Evolutionary conservation across 2,797 vertebrate genomes (phyloP), one percentile per base, ranked within the genome.

Genomic region (Prunella strophiata): DNA sequence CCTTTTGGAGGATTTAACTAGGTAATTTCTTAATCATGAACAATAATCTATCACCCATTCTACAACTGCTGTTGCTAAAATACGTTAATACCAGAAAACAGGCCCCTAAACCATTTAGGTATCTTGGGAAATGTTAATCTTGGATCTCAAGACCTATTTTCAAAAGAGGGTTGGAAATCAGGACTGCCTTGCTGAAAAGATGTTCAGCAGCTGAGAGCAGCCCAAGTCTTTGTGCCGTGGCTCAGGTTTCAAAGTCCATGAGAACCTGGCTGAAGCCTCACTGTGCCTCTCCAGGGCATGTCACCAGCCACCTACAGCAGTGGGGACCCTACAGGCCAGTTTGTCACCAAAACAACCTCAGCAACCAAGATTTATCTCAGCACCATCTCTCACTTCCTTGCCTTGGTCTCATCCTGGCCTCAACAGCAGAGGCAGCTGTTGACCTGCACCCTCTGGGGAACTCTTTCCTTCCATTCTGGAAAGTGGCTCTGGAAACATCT

Each of bases 181-280:
- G 66, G 75, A 42, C 48, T 85, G 76, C 51, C 79, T 81, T 51
- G 70, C 40, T 94, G 89, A 62, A 75, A 80, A 51, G 54, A 32
- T 7, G 61, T 80, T 50, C 75, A 47, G 78, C 52, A 87, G 76
- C 79, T 66, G 78, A 85, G 78, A 92, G 45, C 55, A 76, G 40
- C 47, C 70, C 78, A 62, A 27, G 16, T 23, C 78, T 68, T 67
- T 51, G 72, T 70, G 63, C 55, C 1, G 0, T 54, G 65, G 86
- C 61, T 94, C 72, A 72, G n/a, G 32, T 83, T 89, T 66, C 81
- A 68, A 95, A 92, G 91, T 48, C 78, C 62, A 32, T 21, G 45
- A 67, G 81, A 89, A 76, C 40, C 75, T 59, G 38, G 57, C 61
- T 83, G 70, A 8, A 55, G 81, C 13, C 52, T 80, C 36, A 32